Percentiles rank a stretch among this genome's conserved stretches.
These are phyloP conservation scores for Papilio polyxenes DNA, from an alignment of 1,140 invertebrate genomes.

Conservation along the genomic window DNA sequence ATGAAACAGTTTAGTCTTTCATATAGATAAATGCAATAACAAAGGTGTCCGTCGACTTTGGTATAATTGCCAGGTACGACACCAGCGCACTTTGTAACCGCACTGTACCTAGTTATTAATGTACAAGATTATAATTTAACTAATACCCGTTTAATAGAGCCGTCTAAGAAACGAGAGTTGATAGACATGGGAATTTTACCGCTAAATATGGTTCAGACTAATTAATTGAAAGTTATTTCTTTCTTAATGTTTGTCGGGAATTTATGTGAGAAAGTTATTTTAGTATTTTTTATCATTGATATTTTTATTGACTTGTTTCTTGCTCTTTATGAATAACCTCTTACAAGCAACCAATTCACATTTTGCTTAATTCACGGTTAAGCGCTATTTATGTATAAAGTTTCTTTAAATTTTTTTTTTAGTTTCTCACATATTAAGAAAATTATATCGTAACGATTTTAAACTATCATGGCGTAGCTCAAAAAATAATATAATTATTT, in stretches of 20 bases:
- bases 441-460: no score
- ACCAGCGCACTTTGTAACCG: conserved; percentile 54
- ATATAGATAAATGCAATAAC: conserved; percentile 16
- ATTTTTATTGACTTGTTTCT: not conserved
- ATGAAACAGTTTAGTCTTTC: conserved; percentile 30
- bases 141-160: conserved; percentile 56
- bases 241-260: conserved; percentile 25
- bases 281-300: not conserved
- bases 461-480: no score
- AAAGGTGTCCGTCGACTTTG: not conserved
- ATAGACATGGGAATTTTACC: conserved; percentile 55
- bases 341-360: no score
- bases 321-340: no score
- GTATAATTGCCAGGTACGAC: conserved; percentile 43
- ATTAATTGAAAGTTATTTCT: conserved; percentile 48
- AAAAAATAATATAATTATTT: no score
- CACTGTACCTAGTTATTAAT: conserved; percentile 60
- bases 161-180: conserved; percentile 45
- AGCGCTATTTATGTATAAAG: no score
- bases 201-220: conserved; percentile 41
- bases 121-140: conserved; percentile 51
- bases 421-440: no score
- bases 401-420: no score
- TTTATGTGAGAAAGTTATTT: conserved; percentile 36
- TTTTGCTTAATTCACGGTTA: no score